Conservation (phyloP, 1,140 invertebrate genomes). For the Nasonia longicornis region DNA sequence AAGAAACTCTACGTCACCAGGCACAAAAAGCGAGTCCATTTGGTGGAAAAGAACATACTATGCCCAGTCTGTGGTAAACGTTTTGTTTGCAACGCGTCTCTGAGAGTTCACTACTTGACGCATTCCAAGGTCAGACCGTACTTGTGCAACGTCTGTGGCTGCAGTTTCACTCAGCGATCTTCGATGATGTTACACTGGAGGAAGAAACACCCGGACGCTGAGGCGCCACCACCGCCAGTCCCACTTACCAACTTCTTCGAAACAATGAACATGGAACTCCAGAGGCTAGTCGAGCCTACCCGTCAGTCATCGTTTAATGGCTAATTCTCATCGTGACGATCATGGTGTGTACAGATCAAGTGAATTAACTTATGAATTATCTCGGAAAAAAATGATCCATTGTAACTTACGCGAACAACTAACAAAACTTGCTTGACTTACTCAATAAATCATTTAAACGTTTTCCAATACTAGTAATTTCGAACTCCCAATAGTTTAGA, state of each 20-base stretch:
- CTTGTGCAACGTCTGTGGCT: constrained; percentile 64
- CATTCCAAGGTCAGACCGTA: constrained; percentile 66
- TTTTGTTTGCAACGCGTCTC: constrained; percentile 50
- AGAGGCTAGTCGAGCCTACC: background rate
- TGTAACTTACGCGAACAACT: background rate
- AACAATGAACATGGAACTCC: background rate
- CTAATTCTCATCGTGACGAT: background rate
- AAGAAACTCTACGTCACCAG: constrained; percentile 50
- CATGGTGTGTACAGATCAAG: background rate
- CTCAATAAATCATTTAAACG: constrained; percentile 30
- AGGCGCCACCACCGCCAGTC: constrained; percentile 40
- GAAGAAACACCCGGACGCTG: constrained; percentile 62
- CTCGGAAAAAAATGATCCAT: background rate
- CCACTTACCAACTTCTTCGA: background rate
- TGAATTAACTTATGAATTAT: background rate
- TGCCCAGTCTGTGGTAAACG: constrained; percentile 67
- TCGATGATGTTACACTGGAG: constrained; percentile 54
- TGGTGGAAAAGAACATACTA: constrained; percentile 57
- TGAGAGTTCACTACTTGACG: constrained; percentile 50
- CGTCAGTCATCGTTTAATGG: background rate
- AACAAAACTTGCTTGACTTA: background rate
- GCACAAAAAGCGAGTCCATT: constrained; percentile 59
- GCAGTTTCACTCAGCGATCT: constrained; percentile 59
- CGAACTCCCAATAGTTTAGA: background rate
- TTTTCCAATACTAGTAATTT: background rate